Base-by-base conservation (phyloP, 2,113 vertebrate genomes). In the Heteronetta atricapilla region DNA sequence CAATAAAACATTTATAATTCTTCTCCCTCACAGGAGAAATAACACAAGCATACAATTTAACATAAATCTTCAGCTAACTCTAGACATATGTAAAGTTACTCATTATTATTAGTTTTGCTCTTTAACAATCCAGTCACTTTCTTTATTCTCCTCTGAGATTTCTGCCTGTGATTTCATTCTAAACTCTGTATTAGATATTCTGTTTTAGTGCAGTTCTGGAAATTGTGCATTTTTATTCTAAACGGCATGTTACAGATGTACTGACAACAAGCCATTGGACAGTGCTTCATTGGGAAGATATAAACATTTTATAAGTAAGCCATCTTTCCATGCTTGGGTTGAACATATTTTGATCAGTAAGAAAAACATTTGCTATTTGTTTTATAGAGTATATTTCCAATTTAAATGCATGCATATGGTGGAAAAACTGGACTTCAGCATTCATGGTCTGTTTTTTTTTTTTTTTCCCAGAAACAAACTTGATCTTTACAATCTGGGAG, bases 1-100 rank as follows among this genome's bases (percentile, higher is more conserved):
- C 88, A 92, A 81, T 83, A 62, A 93, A 91, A 26, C n/a, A 58
- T 74, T 77, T n/a, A 33, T 86, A 82, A 79, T 70, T 94, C 21
- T 58, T 73, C 34, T 75, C 25, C 26, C 80, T 81, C 6, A 0
- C 13, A 34, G 40, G 92, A 93, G 44, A 79, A 90, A 44, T 55
- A 80, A 64, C n/a, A 34, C 19, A 58, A 46, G 13, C 23, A 5
- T 21, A 48, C 5, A 44, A 33, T 53, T 82, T 76, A 58, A 75
- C 76, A 73, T 76, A 66, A 79, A 73, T 86, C 58, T 90, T 67
- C 77, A 78, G 69, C 77, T 73, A 82, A 60, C 26, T 86, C 48
- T 29, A 83, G 52, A 29, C 7, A 3, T 59, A 64, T 40, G 52
- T 56, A 44, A 90, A 93, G 73, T 48, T 88, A 18, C 66, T 92